Percentiles rank a stretch among this genome's conserved stretches.
phyloP scores from a whole-genome alignment of 2,113 vertebrate species.

The Gila orcuttii region DNA sequence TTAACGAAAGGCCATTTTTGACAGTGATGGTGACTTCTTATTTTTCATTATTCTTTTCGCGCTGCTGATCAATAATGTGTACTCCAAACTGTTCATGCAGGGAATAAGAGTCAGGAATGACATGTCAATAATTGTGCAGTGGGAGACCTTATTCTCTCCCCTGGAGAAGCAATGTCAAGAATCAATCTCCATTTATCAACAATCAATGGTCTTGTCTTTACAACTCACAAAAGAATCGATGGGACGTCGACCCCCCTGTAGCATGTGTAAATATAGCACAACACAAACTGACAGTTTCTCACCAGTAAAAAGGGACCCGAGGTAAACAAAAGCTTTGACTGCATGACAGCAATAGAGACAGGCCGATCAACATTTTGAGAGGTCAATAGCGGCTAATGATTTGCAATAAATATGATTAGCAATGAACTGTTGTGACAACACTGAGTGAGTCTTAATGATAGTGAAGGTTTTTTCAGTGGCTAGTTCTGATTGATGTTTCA shows the following conservation, averaged over 20 bases:
- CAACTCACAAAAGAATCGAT: constrained; percentile 13
- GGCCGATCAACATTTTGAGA: constrained; percentile 17
- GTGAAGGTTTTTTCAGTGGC: neutral
- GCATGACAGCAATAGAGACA: neutral
- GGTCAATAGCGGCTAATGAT: constrained; percentile 13
- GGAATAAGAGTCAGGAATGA: neutral
- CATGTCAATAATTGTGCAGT: constrained; percentile 8
- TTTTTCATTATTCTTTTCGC: neutral
- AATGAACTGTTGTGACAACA: constrained; percentile 20
- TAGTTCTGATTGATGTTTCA: constrained; percentile 5
- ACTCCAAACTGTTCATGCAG: neutral
- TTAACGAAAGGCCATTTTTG: neutral
- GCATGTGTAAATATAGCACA: constrained; percentile 30
- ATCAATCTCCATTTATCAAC: constrained; percentile 46
- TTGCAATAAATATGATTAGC: neutral
- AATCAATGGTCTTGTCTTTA: constrained; percentile 28
- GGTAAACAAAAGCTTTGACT: constrained; percentile 34
- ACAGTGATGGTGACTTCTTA: neutral
- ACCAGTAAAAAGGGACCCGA: neutral
- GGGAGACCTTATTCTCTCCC: constrained; percentile 11
- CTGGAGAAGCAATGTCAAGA: constrained; percentile 17
- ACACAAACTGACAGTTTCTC: constrained; percentile 23
- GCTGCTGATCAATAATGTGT: neutral
- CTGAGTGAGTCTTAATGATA: constrained; percentile 3
- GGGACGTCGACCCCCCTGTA: neutral